Percentiles rank a stretch among this genome's conserved stretches.
Evolutionary conservation across 2,888 invertebrate species (phyloP).

Genomic region (Phorcus lineatus): DNA sequence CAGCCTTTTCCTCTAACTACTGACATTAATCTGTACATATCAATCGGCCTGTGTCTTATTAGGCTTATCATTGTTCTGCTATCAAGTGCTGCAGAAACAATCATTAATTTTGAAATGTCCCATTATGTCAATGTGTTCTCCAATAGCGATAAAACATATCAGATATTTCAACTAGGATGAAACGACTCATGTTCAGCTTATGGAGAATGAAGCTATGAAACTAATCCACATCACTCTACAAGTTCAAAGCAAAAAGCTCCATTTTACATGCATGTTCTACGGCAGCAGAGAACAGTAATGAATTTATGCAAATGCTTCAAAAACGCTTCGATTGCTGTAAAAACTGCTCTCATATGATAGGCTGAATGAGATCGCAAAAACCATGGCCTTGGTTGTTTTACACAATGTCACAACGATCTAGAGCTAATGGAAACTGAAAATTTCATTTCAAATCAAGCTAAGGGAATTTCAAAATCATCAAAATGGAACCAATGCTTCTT

Average conservation of each 20-base stretch:
- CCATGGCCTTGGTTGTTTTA: background rate
- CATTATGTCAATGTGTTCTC: too few species aligned
- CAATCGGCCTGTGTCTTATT: too few species aligned
- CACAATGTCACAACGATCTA: background rate
- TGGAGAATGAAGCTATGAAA: too few species aligned
- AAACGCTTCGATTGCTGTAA: background rate
- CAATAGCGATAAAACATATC: too few species aligned
- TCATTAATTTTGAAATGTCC: too few species aligned
- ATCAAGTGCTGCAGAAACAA: too few species aligned
- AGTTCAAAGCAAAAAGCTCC: background rate
- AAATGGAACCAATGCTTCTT: background rate
- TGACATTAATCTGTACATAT: too few species aligned
- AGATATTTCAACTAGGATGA: too few species aligned
- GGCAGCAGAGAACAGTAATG: background rate
- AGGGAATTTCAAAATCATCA: slow-evolving; percentile 13
- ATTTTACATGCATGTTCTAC: background rate
- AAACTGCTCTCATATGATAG: background rate
- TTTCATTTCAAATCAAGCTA: slow-evolving; percentile 6
- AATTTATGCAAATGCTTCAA: slow-evolving; percentile 8
- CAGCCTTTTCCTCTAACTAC: too few species aligned
- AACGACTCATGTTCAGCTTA: too few species aligned
- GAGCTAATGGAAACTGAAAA: background rate
- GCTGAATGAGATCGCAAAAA: slow-evolving; percentile 15
- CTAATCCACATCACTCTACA: background rate
- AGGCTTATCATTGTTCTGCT: too few species aligned